These are phyloP conservation scores for Ophioderma brevispina DNA, from an alignment of 35 echinoderm and acorn worm species.

Conservation along the genomic window DNA sequence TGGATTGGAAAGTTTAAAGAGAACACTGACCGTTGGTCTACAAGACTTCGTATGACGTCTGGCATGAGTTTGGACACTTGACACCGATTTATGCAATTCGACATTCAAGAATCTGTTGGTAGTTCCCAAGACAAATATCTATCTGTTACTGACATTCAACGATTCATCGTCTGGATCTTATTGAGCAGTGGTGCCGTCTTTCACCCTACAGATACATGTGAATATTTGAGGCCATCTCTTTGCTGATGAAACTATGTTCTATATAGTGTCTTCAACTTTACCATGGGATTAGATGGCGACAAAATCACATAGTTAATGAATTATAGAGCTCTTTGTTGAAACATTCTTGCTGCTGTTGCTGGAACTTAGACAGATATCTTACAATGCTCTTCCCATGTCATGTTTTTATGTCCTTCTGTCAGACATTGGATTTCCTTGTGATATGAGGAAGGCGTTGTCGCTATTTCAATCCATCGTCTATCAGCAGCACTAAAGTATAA, in stretches of 20 bases:
- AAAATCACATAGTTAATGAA: constrained; percentile 69
- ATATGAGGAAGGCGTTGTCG: not conserved
- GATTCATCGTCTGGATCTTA: constrained; percentile 51
- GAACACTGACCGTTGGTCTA: constrained; percentile 54
- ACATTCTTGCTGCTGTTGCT: constrained; percentile 82
- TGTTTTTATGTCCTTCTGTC: constrained; percentile 40
- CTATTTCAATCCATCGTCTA: too few relatives aligned
- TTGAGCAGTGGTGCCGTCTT: constrained; percentile 57
- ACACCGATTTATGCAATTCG: constrained; percentile 71
- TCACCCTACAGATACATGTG: constrained; percentile 65
- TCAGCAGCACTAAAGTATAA: too few relatives aligned
- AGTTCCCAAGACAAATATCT: constrained; percentile 15
- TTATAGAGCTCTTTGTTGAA: constrained; percentile 49
- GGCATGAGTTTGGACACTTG: constrained; percentile 60
- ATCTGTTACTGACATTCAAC: constrained; percentile 58
- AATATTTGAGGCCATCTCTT: constrained; percentile 41
- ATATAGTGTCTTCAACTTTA: constrained; percentile 71
- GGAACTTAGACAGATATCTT: constrained; percentile 49
- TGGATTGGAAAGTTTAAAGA: constrained; percentile 77
- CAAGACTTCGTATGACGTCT: constrained; percentile 82
- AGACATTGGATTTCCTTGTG: constrained; percentile 46
- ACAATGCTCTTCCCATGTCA: constrained; percentile 24
- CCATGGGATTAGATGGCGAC: constrained; percentile 45
- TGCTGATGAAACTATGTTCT: constrained; percentile 59
- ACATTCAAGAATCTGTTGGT: constrained; percentile 32